A percentile compares a stretch with the other conserved stretches of the same genome.
Evolutionary conservation across 1,140 invertebrate species (phyloP).

Genomic region (Argopecten irradians): DNA sequence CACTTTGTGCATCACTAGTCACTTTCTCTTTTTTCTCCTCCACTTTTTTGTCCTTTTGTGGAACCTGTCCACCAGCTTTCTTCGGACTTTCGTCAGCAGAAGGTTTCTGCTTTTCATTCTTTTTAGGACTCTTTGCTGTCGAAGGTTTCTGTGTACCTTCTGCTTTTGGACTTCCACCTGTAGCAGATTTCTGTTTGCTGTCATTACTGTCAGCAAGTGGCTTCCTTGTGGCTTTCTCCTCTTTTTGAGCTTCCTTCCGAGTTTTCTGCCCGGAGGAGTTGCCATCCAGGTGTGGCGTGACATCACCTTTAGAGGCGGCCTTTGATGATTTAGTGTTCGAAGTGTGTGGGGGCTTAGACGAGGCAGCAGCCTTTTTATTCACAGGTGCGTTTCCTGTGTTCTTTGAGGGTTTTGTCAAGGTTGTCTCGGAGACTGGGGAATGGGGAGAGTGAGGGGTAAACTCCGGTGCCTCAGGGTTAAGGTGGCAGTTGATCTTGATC

Average conservation of each 20-base stretch:
- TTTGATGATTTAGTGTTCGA: slow-evolving; percentile 12
- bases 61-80: neutral
- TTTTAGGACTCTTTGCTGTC: neutral
- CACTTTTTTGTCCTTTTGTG: neutral
- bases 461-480: slow-evolving; percentile 68
- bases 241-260: neutral
- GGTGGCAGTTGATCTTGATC: slow-evolving; percentile 53
- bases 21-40: neutral
- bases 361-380: neutral
- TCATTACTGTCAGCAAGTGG: neutral
- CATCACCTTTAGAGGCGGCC: neutral
- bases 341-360: slow-evolving; percentile 27
- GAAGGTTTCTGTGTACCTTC: neutral
- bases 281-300: neutral
- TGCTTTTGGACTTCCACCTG: neutral
- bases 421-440: slow-evolving; percentile 51
- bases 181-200: slow-evolving; percentile 7
- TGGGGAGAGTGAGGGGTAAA: slow-evolving; percentile 55
- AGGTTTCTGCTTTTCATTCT: neutral
- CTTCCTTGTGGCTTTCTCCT: neutral
- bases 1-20: neutral
- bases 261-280: slow-evolving; percentile 14
- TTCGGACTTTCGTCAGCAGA: neutral
- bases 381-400: neutral
- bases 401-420: neutral